phyloP scores from a whole-genome alignment of 2,113 vertebrate genomes.

The Ancistrus triradiatus region DNA sequence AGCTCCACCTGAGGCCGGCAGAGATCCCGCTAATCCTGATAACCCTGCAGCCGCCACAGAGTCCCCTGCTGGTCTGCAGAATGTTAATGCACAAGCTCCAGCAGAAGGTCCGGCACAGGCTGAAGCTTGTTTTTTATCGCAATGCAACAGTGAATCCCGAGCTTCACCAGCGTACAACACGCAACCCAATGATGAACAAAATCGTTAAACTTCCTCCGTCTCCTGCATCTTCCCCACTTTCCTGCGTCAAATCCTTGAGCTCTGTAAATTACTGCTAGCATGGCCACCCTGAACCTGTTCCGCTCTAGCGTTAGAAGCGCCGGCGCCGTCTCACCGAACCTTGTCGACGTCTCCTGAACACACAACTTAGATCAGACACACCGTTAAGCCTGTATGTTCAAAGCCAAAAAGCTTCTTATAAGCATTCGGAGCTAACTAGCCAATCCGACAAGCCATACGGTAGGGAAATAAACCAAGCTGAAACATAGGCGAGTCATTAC shows the following conservation, averaged over 20 bases:
- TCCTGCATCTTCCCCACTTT: constrained; percentile 19
- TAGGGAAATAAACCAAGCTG: too few species aligned
- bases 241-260: constrained; percentile 57
- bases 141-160: constrained; percentile 74
- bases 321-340: constrained; percentile 6
- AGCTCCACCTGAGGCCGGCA: constrained; percentile 41
- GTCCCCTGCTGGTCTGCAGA: constrained; percentile 42
- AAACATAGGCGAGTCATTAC: too few species aligned
- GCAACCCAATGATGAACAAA: constrained; percentile 68
- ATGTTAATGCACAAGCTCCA: constrained; percentile 38
- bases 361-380: not conserved
- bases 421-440: not conserved
- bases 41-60: constrained; percentile 41
- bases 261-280: constrained; percentile 81
- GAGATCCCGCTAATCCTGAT: constrained; percentile 44
- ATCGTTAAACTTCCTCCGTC: constrained; percentile 65
- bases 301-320: constrained; percentile 34
- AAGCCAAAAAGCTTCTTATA: not conserved
- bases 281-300: constrained; percentile 73
- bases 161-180: constrained; percentile 50
- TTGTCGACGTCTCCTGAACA: constrained; percentile 35
- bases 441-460: constrained; percentile 12
- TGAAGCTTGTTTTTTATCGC: constrained; percentile 60
- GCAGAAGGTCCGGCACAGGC: constrained; percentile 43
- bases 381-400: not conserved